Evolutionary conservation across 2,888 invertebrate genomes (phyloP), one percentile per base, ranked within the genome.

Genomic region (Pedicia rivosa): DNA sequence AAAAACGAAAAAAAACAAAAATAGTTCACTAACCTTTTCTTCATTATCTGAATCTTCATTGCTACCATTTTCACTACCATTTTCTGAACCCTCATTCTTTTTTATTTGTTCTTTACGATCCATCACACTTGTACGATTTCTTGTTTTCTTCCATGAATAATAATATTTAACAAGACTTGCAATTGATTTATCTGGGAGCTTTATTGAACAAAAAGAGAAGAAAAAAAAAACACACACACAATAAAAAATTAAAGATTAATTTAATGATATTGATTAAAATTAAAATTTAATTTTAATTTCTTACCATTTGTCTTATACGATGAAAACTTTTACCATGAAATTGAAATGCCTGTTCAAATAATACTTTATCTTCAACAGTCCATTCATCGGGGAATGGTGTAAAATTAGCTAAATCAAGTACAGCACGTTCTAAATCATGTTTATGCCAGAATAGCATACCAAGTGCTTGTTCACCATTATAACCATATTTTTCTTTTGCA

Each of bases 401-500:
- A 57, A 94, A 97, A 61, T 95, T 95, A 2, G 92, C 86, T 49
- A 97, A 68, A 57, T 95, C 95, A 59, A 84, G 67, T 14, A 92
- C 79, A 7, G 95, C 94, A 50, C 86, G 72, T 47, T 84, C 88
- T 42, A 95, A 68, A 58, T 94, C 90, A 62, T 95, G 94, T 63
- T 92, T 91, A 55, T 95, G 94, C 92, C 94, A 97, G 60, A 91
- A 94, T 26, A 97, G 65, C 90, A 97, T 91, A 9, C 95, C 95
- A 40, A 97, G 65, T 14, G 95, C 94, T 65, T 95, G 94, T 64
- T 95, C 94, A 28, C 88, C 88, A 62, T 92, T 94, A 53, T 95
- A 95, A 24, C 92, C 91, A 68, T 90, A 94, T 59, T 92, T 94
- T 56, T 94, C 94, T 63, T 92, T 94, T 14, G 94, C 90, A 47